A percentile compares a stretch with the other conserved stretches of the same genome.
These are phyloP conservation scores for Helicoverpa armigera DNA, from an alignment of 1,140 invertebrate species.

Conservation along the genomic window DNA sequence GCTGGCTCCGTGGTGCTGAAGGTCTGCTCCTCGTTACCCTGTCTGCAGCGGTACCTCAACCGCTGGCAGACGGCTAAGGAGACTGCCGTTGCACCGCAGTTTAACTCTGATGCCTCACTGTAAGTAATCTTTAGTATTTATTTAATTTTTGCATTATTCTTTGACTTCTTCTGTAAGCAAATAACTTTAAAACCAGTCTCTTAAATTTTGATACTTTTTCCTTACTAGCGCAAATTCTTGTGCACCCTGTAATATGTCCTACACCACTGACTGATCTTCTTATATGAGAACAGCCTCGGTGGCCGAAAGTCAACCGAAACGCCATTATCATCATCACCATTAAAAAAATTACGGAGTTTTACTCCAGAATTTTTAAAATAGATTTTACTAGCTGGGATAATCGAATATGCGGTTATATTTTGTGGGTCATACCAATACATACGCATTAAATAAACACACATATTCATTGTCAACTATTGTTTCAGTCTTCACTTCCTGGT, in stretches of 20 bases:
- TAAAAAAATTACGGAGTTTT: no score
- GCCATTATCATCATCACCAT: no score
- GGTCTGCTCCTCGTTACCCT: slow-evolving; percentile 91
- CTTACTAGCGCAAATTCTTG: background rate
- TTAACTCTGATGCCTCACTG: slow-evolving; percentile 91
- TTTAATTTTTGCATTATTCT: slow-evolving; percentile 10
- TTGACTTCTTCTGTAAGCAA: no score
- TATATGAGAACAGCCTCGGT: no score
- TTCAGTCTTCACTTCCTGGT: slow-evolving; percentile 91
- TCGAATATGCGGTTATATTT: no score
- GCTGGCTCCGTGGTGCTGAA: slow-evolving; percentile 94
- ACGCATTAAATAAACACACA: no score
- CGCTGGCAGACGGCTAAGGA: slow-evolving; percentile 90
- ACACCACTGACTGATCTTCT: no score
- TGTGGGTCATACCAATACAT: no score
- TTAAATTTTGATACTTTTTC: slow-evolving; percentile 11
- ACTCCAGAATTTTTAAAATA: no score
- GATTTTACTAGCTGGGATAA: no score
- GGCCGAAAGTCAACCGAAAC: no score
- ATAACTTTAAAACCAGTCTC: no score
- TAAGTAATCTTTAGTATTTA: slow-evolving; percentile 85
- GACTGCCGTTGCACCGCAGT: slow-evolving; percentile 90
- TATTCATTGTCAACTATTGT: background rate
- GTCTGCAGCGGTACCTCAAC: slow-evolving; percentile 91
- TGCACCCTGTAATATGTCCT: background rate